These are phyloP conservation scores for Micrasema minimum DNA, from an alignment of 1,140 invertebrate species.

Conservation along the genomic window DNA sequence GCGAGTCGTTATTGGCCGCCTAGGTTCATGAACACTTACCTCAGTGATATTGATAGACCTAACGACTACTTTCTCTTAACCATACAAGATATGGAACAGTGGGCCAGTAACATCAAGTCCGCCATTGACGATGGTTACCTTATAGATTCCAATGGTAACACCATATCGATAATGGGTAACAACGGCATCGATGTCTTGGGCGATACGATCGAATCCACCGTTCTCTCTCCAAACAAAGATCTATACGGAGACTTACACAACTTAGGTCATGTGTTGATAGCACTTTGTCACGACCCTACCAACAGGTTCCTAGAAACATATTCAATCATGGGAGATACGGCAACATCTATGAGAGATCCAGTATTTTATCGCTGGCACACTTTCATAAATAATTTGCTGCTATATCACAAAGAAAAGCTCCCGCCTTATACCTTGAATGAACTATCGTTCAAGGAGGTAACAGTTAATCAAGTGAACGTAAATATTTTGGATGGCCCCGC, in stretches of 20 bases:
- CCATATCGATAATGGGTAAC: slow-evolving; percentile 62
- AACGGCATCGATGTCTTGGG: slow-evolving; percentile 66
- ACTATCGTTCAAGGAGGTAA: slow-evolving; percentile 68
- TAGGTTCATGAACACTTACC: slow-evolving; percentile 41
- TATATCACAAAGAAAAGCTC: slow-evolving; percentile 17
- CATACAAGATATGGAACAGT: slow-evolving; percentile 56
- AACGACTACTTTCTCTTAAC: slow-evolving; percentile 49
- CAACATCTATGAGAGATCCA: slow-evolving; percentile 63
- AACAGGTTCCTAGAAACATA: slow-evolving; percentile 57
- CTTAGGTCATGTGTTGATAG: slow-evolving; percentile 61
- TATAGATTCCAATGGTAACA: slow-evolving; percentile 54
- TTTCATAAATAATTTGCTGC: slow-evolving; percentile 60
- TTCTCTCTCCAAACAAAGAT: slow-evolving; percentile 58
- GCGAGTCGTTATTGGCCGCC: slow-evolving; percentile 54
- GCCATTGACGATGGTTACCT: slow-evolving; percentile 59
- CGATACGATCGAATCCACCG: slow-evolving; percentile 62
- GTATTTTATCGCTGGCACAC: slow-evolving; percentile 62
- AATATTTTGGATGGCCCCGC: slow-evolving; percentile 55
- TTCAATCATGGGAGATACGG: slow-evolving; percentile 59
- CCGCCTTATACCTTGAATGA: slow-evolving; percentile 63
- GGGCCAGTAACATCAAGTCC: slow-evolving; percentile 58
- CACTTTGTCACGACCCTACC: slow-evolving; percentile 64
- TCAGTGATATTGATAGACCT: slow-evolving; percentile 52
- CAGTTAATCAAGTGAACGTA: slow-evolving; percentile 60
- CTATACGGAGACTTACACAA: slow-evolving; percentile 67